Evolutionary conservation across 2,797 vertebrate genomes (phyloP).

Genomic region (Enteromius viviparus): DNA sequence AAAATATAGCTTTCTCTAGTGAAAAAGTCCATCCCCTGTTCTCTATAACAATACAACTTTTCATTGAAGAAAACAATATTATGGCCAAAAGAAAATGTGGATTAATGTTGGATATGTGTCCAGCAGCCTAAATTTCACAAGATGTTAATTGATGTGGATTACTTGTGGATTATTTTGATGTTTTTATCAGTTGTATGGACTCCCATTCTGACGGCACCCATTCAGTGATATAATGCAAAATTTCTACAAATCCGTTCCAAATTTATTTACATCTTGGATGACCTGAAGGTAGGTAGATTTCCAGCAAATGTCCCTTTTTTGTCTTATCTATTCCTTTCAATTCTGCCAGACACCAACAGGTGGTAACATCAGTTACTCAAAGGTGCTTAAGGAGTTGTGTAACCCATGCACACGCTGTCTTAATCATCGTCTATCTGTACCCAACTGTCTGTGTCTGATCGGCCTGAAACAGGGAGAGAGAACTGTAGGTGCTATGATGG

Average conservation of each 20-base stretch:
- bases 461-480: conserved; percentile 3
- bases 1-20: background rate
- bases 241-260: background rate
- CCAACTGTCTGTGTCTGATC: conserved; percentile 16
- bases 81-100: background rate
- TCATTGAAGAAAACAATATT: background rate
- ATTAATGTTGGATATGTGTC: background rate
- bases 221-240: background rate
- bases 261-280: background rate
- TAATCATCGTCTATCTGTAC: conserved; percentile 8
- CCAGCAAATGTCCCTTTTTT: background rate
- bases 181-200: background rate
- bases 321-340: background rate
- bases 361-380: conserved; percentile 1
- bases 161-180: background rate
- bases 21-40: background rate
- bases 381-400: background rate
- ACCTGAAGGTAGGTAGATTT: background rate
- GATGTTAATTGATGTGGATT: background rate
- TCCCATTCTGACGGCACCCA: background rate
- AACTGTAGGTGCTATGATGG: conserved; percentile 22
- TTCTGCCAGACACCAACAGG: background rate
- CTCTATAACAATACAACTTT: background rate
- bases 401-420: background rate
- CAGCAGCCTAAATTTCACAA: background rate